Evolutionary conservation across 2,113 vertebrate species (phyloP), one percentile per base, ranked within the genome.

Genomic region (Uria aalge): DNA sequence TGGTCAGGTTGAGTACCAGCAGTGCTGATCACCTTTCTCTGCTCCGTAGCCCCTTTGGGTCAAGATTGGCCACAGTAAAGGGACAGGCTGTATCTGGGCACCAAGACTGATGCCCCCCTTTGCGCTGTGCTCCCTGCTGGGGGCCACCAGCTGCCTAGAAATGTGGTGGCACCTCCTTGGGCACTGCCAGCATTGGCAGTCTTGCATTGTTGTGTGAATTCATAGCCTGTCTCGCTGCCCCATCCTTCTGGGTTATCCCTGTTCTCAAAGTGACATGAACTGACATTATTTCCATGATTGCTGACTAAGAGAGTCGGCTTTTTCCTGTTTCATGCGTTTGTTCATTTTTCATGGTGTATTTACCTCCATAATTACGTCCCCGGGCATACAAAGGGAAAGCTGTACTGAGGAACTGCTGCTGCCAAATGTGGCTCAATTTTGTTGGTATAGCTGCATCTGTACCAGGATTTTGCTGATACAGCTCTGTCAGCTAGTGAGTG

Each of bases 171-270:
- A 56, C 11, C 15, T 80, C 41, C 24, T n/a, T 0, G 1, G 43
- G 23, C 34, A 5, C n/a, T 74, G 36, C 41, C 15, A 22, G n/a
- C 34, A 7, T 12, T 41, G 26, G 17, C 53, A 40, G 59, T 52
- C 34, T 47, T 2, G 1, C 1, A 2, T 38, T 63, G n/a, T 56
- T 47, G 5, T 30, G 48, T 60, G 15, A 29, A n/a, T 24, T 83
- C 57, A 7, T 19, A 66, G n/a, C 36, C 34, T 26, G 0, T 36
- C 40, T 57, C 0, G 0, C 55, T 77, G 41, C 68, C n/a, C 11
- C 18, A 4, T 94, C 40, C 32, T 36, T 85, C 56, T 69, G 76
- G 26, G 10, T 80, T 47, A 34, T 67, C 30, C 17, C 47, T 43
- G 0, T 43, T 91, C 76, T 75, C 32, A 43, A 24, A 48, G 47